Base-by-base conservation (phyloP, 1,140 invertebrate species). In the Riptortus pedestris region DNA sequence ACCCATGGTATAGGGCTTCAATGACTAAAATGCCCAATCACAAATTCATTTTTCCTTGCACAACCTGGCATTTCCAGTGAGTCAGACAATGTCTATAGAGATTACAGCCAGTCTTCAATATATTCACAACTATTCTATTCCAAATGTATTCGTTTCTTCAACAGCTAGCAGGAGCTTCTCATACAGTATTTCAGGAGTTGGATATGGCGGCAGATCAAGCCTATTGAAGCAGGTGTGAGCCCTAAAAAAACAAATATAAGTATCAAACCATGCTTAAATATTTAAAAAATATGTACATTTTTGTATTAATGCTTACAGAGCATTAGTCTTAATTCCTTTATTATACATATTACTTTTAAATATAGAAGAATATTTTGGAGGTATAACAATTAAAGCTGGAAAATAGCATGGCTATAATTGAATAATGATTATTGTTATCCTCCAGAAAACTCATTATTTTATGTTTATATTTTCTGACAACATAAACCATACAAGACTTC, bases 191-290 rank as follows among this genome's bases (percentile, higher is more conserved):
- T 96, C 91, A 55, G 85, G 90, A 0, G 91, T 93, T 57, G 91
- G 89, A 79, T 98, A 98, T 0, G 93, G 90, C 52, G 95, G 96
- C 65, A 98, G 80, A 77, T 98, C 95, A 69, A 98, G 79, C 5
- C 95, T 83, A 79, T 98, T 98, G 79, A 98, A 98, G 77, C 95
- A 98, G 0, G 95, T 98, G 74, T 98, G 95, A 5, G 94, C 93
- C 68, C 86, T 87, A 75, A 59, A 80, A 77, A 68, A 38, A 71
- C 67, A 71, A 63, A 68, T 70, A 69, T 58, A 55, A 57, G 64
- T 67, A 60, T 57, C 29, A 62, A 66, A 26, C 28, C 22, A n/a
- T n/a, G n/a, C n/a, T n/a, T 45, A 45, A 45, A 45, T n/a, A n/a
- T n/a, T n/a, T n/a, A n/a, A n/a, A n/a, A n/a, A n/a, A n/a, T n/a